Conservation (phyloP, 2,113 vertebrate species). For the Xerus inauris region DNA sequence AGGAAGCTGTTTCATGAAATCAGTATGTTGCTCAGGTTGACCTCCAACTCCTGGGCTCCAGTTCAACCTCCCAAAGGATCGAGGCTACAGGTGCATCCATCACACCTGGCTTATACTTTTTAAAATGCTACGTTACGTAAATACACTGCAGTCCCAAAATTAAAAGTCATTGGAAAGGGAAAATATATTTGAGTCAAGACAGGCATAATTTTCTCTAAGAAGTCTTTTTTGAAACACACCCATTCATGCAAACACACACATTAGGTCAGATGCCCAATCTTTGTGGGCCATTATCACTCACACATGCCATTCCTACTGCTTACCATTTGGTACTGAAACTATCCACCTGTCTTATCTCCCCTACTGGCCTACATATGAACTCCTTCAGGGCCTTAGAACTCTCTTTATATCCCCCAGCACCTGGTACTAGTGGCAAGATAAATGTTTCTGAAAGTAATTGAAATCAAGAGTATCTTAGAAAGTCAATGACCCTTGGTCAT, state of each 20-base stretch:
- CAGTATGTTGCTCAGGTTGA: neutral
- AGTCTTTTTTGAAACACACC: neutral
- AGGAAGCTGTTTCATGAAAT: neutral
- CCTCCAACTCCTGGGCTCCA: neutral
- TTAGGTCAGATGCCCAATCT: neutral
- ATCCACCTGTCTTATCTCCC: neutral
- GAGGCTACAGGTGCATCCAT: too few species aligned
- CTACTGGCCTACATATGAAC: neutral
- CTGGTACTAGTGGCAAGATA: neutral
- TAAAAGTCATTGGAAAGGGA: neutral
- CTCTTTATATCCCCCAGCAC: neutral
- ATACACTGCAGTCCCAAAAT: neutral
- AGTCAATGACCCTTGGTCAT: neutral
- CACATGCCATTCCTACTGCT: neutral
- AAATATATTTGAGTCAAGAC: neutral
- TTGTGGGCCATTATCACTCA: neutral
- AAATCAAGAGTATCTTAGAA: constrained; percentile 13
- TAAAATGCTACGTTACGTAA: neutral
- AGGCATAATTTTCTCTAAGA: neutral
- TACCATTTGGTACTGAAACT: neutral
- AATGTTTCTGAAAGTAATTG: neutral
- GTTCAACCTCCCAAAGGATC: neutral
- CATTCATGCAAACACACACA: neutral
- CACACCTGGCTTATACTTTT: too few species aligned
- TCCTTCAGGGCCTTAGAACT: neutral